A percentile compares a stretch with the other conserved stretches of the same genome.
phyloP scores from a whole-genome alignment of 2,797 vertebrate species.

The Pseudochirops corinnae region DNA sequence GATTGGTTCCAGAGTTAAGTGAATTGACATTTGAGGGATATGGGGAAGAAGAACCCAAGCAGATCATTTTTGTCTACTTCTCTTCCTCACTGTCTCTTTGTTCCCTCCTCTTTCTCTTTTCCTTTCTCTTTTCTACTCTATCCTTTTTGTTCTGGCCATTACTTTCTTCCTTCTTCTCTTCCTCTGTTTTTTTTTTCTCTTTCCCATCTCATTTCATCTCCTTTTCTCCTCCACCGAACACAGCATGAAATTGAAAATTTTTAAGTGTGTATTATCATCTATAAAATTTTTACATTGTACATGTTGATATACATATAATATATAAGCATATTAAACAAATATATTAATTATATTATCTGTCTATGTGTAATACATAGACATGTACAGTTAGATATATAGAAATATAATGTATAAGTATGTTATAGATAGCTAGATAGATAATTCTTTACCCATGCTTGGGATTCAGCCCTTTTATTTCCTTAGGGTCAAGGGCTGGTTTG shows the following conservation, averaged over 20 bases:
- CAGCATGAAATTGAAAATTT: neutral
- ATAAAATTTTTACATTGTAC: neutral
- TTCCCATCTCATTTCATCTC: neutral
- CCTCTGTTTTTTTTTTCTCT: neutral
- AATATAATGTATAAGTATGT: neutral
- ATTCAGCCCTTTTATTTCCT: neutral
- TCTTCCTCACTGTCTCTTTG: neutral
- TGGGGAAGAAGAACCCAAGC: accelerated
- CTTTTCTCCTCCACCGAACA: neutral
- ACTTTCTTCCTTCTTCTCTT: neutral
- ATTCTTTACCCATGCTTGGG: neutral
- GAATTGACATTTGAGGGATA: neutral
- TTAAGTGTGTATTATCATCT: neutral
- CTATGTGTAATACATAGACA: neutral
- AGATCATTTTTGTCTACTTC: neutral
- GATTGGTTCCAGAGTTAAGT: neutral
- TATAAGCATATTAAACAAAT: neutral
- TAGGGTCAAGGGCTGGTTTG: neutral
- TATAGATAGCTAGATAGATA: neutral
- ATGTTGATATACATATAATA: neutral
- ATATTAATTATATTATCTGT: neutral
- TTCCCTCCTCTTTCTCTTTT: neutral
- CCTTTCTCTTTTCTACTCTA: neutral
- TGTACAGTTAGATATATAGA: neutral
- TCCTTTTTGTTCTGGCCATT: neutral